Base-by-base conservation (phyloP, 2,888 invertebrate genomes). In the Drosophila kambysellisi region DNA sequence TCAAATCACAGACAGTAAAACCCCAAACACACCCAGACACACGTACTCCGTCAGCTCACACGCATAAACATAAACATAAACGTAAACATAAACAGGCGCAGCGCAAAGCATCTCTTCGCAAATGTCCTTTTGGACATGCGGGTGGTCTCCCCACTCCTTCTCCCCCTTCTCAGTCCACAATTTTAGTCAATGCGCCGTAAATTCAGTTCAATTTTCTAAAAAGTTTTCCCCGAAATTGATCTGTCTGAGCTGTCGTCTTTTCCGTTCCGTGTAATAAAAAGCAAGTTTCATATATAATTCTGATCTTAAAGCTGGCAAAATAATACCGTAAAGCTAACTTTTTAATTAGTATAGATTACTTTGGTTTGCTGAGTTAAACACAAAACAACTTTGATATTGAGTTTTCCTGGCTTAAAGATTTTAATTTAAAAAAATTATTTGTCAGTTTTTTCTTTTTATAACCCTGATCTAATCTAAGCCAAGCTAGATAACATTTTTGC, bases 1-100 rank as follows among this genome's bases (percentile, higher is more conserved):
- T 90, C 84, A 90, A 81, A 86, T 90, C 88, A 83, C 90, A 83
- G 78, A 86, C 85, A 88, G 85, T 86, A 88, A 88, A 86, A 83
- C 73, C 84, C 70, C 71, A 76, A 76, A 68, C 57, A 75, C 62
- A 74, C 41, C 64, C 71, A 60, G 66, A 52, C 41, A 50, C 59
- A 60, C 67, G 43, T 64, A 69, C 70, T 46, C 15, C 54, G 58
- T 53, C 67, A 53, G 11, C 57, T 59, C 15, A 64, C 66, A 62
- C 76, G 67, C 73, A 86, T 81, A 81, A 85, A 81, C 83, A 81
- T 88, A 83, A 88, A 88, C 85, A 81, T 88, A 83, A 88, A 88
- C 85, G 76, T 85, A 81, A 84, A 84, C 88, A 81, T 85, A 85
- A 85, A 88, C 84, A 74, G 74, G 72, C 78, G 72, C 77, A 70